phyloP scores from a whole-genome alignment of 2,113 vertebrate species.

The Seriola dumerili region DNA sequence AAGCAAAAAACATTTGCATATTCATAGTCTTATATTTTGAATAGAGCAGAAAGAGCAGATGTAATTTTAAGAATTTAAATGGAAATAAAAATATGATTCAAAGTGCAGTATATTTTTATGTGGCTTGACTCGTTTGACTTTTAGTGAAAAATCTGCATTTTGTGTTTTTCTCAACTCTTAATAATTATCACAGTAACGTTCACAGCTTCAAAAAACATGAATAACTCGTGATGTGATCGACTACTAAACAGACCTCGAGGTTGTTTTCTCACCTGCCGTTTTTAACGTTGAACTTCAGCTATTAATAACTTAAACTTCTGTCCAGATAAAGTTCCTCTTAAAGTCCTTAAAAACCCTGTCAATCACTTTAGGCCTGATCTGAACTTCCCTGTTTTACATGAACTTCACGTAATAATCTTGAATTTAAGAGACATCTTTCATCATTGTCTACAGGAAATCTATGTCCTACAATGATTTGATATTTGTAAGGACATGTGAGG shows the following conservation, averaged over 20 bases:
- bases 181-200: too few species aligned
- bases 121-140: too few species aligned
- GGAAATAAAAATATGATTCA: too few species aligned
- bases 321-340: background rate
- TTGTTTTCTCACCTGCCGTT: background rate
- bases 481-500: too few species aligned
- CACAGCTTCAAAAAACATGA: too few species aligned
- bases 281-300: background rate
- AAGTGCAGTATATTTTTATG: background rate
- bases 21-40: background rate
- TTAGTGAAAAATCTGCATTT: too few species aligned
- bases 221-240: background rate
- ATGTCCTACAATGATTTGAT: too few species aligned
- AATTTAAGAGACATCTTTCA: too few species aligned
- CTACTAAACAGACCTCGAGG: background rate
- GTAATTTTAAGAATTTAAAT: background rate
- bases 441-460: too few species aligned
- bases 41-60: background rate
- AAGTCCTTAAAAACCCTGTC: background rate
- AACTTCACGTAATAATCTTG: background rate
- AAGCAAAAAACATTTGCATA: background rate
- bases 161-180: background rate
- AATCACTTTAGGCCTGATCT: background rate
- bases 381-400: background rate
- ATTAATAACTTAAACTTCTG: background rate